A percentile compares a stretch with the other conserved stretches of the same genome.
phyloP scores from a whole-genome alignment of 35 echinoderm and acorn worm species.

The Amphiura filiformis region DNA sequence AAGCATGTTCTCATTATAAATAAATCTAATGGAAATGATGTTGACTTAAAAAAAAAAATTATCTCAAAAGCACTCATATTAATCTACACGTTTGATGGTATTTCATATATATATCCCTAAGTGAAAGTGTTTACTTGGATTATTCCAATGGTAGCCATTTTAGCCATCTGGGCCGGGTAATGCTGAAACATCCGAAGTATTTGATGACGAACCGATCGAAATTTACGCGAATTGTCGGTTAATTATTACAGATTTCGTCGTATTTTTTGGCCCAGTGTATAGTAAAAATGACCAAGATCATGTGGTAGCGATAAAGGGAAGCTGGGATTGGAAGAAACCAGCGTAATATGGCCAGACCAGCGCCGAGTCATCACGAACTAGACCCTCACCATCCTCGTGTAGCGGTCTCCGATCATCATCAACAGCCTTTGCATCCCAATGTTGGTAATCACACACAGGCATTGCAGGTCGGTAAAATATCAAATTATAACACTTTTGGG shows the following conservation, averaged over 20 bases:
- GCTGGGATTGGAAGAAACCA: background rate
- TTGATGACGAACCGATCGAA: background rate
- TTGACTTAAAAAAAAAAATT: too few species aligned
- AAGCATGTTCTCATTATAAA: too few species aligned
- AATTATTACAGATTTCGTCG: background rate
- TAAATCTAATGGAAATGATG: too few species aligned
- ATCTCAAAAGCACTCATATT: too few species aligned
- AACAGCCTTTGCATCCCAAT: background rate
- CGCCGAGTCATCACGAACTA: background rate
- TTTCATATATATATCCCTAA: background rate
- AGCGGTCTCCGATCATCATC: background rate
- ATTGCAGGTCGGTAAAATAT: background rate
- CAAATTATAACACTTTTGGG: background rate
- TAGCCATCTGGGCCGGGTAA: constrained; percentile 3
- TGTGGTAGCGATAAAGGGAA: background rate
- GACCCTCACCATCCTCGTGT: background rate
- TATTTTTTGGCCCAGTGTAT: background rate
- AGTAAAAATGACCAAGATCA: background rate
- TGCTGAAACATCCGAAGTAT: constrained; percentile 6
- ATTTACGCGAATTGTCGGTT: background rate
- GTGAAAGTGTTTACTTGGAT: background rate
- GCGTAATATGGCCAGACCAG: constrained; percentile 6
- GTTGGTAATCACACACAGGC: background rate
- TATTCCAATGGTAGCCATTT: constrained; percentile 9
- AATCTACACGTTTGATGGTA: too few species aligned